Evolutionary conservation across 2,888 invertebrate genomes (phyloP).

Genomic region (Pandemis heparana): DNA sequence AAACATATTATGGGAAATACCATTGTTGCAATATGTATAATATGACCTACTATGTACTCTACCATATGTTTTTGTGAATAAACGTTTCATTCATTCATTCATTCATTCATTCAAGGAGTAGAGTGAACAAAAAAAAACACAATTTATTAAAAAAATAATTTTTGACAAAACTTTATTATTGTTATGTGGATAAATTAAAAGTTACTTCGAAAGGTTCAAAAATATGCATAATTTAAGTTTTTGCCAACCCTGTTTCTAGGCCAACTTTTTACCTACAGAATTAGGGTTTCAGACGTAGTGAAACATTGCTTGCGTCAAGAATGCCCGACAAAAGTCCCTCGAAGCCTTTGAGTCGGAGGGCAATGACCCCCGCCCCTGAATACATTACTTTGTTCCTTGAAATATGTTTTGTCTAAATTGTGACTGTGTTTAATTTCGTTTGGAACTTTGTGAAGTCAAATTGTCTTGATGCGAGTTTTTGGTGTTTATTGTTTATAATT

Average conservation of each 20-base stretch:
- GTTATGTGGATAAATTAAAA: too few species aligned
- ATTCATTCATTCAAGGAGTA: too few species aligned
- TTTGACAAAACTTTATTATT: too few species aligned
- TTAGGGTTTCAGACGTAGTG: conserved; percentile 8
- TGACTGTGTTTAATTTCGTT: conserved; percentile 1
- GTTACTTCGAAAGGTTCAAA: too few species aligned
- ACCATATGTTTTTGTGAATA: too few species aligned
- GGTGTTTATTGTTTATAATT: neutral
- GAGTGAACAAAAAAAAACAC: too few species aligned
- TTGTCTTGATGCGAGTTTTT: neutral
- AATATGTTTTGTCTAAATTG: neutral
- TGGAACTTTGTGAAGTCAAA: neutral
- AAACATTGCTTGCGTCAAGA: conserved; percentile 19
- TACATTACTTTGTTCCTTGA: conserved; percentile 1
- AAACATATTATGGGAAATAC: too few species aligned
- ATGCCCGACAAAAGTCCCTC: conserved; percentile 3
- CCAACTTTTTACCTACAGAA: conserved; percentile 9
- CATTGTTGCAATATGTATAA: too few species aligned
- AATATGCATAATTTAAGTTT: too few species aligned
- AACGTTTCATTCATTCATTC: too few species aligned
- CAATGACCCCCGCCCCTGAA: conserved; percentile 10
- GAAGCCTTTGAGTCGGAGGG: neutral
- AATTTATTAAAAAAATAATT: too few species aligned
- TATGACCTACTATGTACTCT: too few species aligned
- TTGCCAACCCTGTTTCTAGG: neutral